Evolutionary conservation across 1,140 invertebrate species (phyloP).

Genomic region (Gerris buenoi): DNA sequence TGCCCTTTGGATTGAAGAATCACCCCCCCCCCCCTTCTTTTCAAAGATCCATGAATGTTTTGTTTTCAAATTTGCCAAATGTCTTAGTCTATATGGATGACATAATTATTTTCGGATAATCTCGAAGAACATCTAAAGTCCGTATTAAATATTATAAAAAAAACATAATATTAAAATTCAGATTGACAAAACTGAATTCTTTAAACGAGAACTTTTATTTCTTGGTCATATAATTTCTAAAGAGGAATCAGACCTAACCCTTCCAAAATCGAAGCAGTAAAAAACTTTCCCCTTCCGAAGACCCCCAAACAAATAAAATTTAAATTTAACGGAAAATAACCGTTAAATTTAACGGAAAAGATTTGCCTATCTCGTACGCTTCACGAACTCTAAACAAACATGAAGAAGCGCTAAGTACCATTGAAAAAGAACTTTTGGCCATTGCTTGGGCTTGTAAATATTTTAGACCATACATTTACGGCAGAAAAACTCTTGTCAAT

Average conservation of each 20-base stretch:
- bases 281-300: slow-evolving; percentile 20
- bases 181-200: slow-evolving; percentile 34
- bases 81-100: slow-evolving; percentile 31
- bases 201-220: slow-evolving; percentile 29
- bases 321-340: slow-evolving; percentile 32
- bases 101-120: slow-evolving; percentile 27
- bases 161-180: slow-evolving; percentile 31
- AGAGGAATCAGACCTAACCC: slow-evolving; percentile 31
- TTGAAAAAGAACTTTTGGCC: slow-evolving; percentile 36
- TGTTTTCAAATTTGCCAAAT: slow-evolving; percentile 1
- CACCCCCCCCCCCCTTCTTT: slow-evolving; percentile 15
- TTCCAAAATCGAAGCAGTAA: slow-evolving; percentile 26
- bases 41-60: slow-evolving; percentile 25
- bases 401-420: slow-evolving; percentile 22
- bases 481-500: slow-evolving; percentile 31
- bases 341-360: slow-evolving; percentile 23
- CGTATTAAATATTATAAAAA: slow-evolving; percentile 28
- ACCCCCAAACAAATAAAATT: slow-evolving; percentile 28
- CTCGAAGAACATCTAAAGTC: slow-evolving; percentile 26
- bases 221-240: slow-evolving; percentile 30
- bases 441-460: slow-evolving; percentile 33
- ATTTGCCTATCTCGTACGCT: slow-evolving; percentile 26
- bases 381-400: slow-evolving; percentile 22
- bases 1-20: slow-evolving; percentile 18
- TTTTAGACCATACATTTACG: slow-evolving; percentile 32